Base-by-base conservation (phyloP, 2,888 invertebrate genomes). In the Phrixothrix hirtus region DNA sequence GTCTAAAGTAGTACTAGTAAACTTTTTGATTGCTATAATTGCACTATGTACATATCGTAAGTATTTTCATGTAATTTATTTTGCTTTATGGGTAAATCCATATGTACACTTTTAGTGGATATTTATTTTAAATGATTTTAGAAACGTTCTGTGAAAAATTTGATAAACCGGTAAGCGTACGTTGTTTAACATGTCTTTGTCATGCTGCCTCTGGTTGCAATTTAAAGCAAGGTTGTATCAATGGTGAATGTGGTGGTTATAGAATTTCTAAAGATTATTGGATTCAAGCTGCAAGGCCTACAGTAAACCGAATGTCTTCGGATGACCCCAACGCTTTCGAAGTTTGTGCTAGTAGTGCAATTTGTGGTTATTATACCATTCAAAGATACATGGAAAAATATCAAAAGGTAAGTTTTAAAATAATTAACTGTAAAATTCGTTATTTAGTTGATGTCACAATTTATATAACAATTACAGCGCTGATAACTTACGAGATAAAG, bases 371-470 rank as follows among this genome's bases (percentile, higher is more conserved):
- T 7, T 14, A 13, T 2, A 2, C 7, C 11, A 14, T 32, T 32
- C 32, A 32, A 32, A n/a, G 11, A 5, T 32, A 32, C 11, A 32
- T 32, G 32, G 12, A 32, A 12, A 32, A 32, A 32, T 13, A 13
- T 2, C 11, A 32, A 32, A 32, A 13, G 32, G 32, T 32, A 13
- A 21, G 21, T 21, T 21, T n/a, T n/a, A n/a, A n/a, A n/a, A n/a
- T n/a, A n/a, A n/a, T n/a, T n/a, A n/a, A n/a, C n/a, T n/a, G n/a
- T n/a, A n/a, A n/a, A n/a, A n/a, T n/a, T n/a, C n/a, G n/a, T n/a
- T n/a, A n/a, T n/a, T n/a, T n/a, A n/a, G n/a, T n/a, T n/a, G n/a
- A n/a, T n/a, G n/a, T n/a, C n/a, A n/a, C n/a, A n/a, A n/a, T n/a
- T n/a, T n/a, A n/a, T n/a, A n/a, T n/a, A n/a, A n/a, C n/a, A n/a